Percentiles rank a stretch among this genome's conserved stretches.
These are phyloP conservation scores for Phylloscopus whistleri DNA, from an alignment of 2,113 vertebrate species.

Conservation along the genomic window DNA sequence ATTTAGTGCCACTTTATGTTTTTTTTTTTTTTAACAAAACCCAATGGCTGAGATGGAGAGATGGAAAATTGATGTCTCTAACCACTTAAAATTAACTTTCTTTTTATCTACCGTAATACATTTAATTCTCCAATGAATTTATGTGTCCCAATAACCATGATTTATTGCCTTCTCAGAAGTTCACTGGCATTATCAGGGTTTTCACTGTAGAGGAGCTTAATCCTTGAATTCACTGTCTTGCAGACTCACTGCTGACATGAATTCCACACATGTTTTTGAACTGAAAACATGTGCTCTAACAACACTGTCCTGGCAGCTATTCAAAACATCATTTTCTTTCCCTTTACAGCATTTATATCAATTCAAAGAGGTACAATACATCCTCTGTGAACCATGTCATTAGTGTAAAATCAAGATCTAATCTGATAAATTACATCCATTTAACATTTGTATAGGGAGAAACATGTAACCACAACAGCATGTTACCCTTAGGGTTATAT, in stretches of 20 bases:
- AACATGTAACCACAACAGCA: not conserved
- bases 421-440: constrained; percentile 16
- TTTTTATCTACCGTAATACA: not conserved
- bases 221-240: not conserved
- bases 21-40: not conserved
- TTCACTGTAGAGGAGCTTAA: not conserved
- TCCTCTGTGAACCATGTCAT: not conserved
- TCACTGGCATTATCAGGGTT: not conserved
- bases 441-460: constrained; percentile 9
- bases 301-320: not conserved
- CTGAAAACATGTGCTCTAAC: constrained; percentile 22
- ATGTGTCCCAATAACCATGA: not conserved
- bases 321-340: not conserved
- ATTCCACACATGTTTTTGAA: constrained; percentile 41
- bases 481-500: not conserved
- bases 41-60: not conserved
- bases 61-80: not conserved
- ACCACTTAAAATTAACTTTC: not conserved
- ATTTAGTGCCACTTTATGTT: not conserved
- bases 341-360: not conserved
- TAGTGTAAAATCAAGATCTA: constrained; percentile 33
- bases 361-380: constrained; percentile 16
- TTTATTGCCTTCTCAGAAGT: constrained; percentile 22
- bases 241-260: not conserved
- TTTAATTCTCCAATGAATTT: constrained; percentile 4